Conservation (phyloP, 2,888 invertebrate genomes). For the Phaedon cochleariae region DNA sequence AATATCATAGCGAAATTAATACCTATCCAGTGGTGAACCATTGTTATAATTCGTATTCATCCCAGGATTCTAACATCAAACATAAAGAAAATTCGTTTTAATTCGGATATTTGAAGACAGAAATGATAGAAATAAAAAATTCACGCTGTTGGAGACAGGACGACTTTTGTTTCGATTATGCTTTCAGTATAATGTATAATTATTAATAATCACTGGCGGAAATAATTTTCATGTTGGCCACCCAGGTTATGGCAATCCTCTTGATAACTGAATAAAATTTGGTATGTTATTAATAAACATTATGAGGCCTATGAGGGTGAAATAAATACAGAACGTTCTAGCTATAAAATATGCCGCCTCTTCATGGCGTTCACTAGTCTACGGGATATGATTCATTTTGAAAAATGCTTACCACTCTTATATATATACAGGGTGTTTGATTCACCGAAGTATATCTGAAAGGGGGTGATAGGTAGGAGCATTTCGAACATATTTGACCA, state of each 20-base stretch:
- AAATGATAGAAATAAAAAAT: slow-evolving; percentile 1
- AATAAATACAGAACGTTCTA: no score
- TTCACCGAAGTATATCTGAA: no score
- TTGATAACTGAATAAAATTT: no score
- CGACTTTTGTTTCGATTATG: neutral
- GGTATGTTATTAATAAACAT: no score
- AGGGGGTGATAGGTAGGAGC: no score
- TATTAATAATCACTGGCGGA: neutral
- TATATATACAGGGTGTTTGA: no score
- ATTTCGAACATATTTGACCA: no score
- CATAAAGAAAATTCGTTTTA: slow-evolving; percentile 2
- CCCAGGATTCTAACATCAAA: neutral
- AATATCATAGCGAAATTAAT: slow-evolving; percentile 1
- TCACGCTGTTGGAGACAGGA: neutral
- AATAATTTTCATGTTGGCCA: neutral
- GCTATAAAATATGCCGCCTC: no score
- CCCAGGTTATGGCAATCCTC: neutral
- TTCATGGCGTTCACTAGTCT: no score
- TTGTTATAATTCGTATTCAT: slow-evolving; percentile 2
- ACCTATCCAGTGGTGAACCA: neutral
- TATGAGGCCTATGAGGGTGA: no score
- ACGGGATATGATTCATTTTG: no score
- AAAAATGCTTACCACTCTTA: no score
- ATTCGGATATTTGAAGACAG: neutral
- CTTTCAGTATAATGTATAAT: neutral